Evolutionary conservation across 2,888 invertebrate species (phyloP), one percentile per base, ranked within the genome.

Genomic region (Apoderus coryli): DNA sequence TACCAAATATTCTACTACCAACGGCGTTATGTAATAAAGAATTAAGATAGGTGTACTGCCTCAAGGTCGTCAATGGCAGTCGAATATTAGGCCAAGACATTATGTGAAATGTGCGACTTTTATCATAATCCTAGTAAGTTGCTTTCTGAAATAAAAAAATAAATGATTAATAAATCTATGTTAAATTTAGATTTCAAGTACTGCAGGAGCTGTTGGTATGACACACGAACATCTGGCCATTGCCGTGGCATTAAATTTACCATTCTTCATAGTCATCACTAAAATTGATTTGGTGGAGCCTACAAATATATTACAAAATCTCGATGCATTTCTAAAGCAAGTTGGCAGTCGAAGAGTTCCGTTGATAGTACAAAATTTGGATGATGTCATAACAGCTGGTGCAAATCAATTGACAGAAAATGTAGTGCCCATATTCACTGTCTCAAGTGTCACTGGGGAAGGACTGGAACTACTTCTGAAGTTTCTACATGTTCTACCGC

Each of bases 181-280:
- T 28, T 10, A 12, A 14, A 9, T 42, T 46, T 69, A 82, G 60
- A 76, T 86, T 27, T 84, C 85, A 0, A 75, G 77, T 0, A 75
- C 79, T 12, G 77, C 80, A 0, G 89, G 88, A 6, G 72, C 80
- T 22, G 76, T 76, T 0, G 70, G 75, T 4, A 82, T 81, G 54
- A 88, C 90, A 0, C 78, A 84, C 44, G 95, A 98, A 53, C 95
- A 96, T 59, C 65, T 95, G 33, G 78, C 81, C 1, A 71, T 95
- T 23, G 74, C 80, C 2, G 62, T 78, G 0, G 85, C 84, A 0
- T 54, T 88, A 25, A 76, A 81, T 44, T 71, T 85, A 46, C 93
- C 96, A 0, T 80, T 95, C 56, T 90, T 95, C 54, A 77, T 90
- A 10, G 85, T 95, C 2, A 70, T 98, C 35, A 92, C 85, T 36